Evolutionary conservation across 2,113 vertebrate genomes (phyloP).

Genomic region (Cynopterus brachyotis): DNA sequence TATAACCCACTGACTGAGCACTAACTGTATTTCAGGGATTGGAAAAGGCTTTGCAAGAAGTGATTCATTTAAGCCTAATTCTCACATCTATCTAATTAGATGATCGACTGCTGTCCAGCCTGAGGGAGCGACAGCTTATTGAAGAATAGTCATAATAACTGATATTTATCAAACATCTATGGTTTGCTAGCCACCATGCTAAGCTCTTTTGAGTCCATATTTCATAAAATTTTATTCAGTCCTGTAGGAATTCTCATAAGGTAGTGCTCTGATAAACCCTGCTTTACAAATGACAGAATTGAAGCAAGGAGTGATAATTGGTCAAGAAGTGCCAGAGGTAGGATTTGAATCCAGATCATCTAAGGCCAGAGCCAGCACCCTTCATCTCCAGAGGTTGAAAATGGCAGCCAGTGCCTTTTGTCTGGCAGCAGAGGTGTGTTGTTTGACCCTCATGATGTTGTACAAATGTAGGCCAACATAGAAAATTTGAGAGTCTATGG

Average conservation of each 20-base stretch:
- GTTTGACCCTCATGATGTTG: not conserved
- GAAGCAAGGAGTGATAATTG: not conserved
- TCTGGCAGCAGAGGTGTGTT: not conserved
- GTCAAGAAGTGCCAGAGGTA: not conserved
- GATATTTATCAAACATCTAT: not conserved
- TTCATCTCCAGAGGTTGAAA: not conserved
- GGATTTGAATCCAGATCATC: not conserved
- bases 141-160: not conserved
- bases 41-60: not conserved
- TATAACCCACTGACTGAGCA: not conserved
- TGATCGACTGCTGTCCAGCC: not conserved
- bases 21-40: not conserved
- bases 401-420: not conserved
- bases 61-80: not conserved
- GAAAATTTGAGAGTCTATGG: not conserved
- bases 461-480: not conserved
- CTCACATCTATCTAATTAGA: not conserved
- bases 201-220: not conserved
- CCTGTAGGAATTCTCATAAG: not conserved
- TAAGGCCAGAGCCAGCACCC: not conserved
- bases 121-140: not conserved
- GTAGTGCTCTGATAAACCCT: not conserved
- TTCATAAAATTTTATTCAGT: not conserved
- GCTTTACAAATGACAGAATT: slow-evolving; percentile 4
- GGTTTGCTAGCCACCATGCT: not conserved